Percentiles rank a stretch among this genome's conserved stretches.
Conservation (phyloP, 2,113 vertebrate genomes). For the Myxocyprinus asiaticus region DNA sequence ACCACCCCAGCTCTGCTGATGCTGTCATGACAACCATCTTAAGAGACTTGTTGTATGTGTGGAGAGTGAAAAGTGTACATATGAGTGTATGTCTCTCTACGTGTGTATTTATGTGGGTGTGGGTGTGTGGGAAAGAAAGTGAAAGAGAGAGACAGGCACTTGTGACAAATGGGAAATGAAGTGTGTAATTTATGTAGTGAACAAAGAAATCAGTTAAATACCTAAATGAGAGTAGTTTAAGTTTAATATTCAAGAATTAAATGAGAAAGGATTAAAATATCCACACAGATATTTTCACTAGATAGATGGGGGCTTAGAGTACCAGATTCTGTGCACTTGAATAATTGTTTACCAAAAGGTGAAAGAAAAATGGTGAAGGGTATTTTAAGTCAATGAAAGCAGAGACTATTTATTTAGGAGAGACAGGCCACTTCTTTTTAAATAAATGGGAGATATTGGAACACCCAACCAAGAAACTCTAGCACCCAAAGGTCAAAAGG, state of each 20-base stretch:
- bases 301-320: no score
- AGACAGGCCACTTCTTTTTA: no score
- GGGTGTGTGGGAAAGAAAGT: conserved; percentile 12
- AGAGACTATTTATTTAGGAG: no score
- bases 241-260: background rate
- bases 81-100: conserved; percentile 25
- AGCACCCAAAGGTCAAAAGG: no score
- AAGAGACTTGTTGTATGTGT: conserved; percentile 55
- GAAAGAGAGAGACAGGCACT: background rate
- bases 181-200: conserved; percentile 41
- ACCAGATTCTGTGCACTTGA: background rate
- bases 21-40: conserved; percentile 58
- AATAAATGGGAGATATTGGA: no score
- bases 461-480: no score
- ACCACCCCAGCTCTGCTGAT: conserved; percentile 41
- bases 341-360: background rate
- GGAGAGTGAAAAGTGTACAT: conserved; percentile 36
- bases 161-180: background rate
- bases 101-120: background rate
- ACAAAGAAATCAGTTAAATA: conserved; percentile 23
- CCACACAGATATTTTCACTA: background rate
- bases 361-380: background rate
- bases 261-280: conserved; percentile 17
- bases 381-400: no score
- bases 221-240: conserved; percentile 6